Evolutionary conservation across 2,113 vertebrate species (phyloP), one percentile per base, ranked within the genome.

Genomic region (Phoenicopterus ruber): DNA sequence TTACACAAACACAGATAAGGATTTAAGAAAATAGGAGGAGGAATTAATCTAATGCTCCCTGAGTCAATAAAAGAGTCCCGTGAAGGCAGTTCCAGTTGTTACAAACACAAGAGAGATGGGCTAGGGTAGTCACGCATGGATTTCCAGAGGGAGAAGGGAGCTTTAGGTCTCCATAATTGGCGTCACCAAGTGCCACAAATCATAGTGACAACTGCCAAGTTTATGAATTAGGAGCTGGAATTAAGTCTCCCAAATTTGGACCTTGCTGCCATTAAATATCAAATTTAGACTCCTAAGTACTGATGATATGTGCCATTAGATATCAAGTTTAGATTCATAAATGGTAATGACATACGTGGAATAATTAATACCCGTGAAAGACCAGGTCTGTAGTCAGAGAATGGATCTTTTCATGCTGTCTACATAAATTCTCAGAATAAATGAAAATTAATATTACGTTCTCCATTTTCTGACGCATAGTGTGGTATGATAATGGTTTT

Each of bases 11-110:
- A 94, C 11, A 90, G 82, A 96, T 86, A 87, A 84, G 65, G 40
- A 93, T 94, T 96, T 93, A 96, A 96, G 86, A 92, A 96, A 93
- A 85, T 38, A 96, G 77, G 67, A 87, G 21, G 40, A 87, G 31
- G 74, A 88, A 95, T 95, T 96, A 96, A 88, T 90, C 82, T 97
- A 96, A 94, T 90, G 78, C 25, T 93, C 54, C 49, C 62, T 90
- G 50, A 86, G 92, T 95, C 93, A 93, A 96, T 94, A 94, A 86
- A 77, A 40, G 40, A 82, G 36, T 62, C 63, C 55, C 77, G 49
- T 65, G 49, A 79, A 88, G 46, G 78, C 70, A 82, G 40, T 76
- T 89, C 44, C 61, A 49, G 36, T 88, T 87, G 86, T 71, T 89
- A 73, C 20, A 50, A 88, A 66, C 50, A 62, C 44, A 54, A 54